Base-by-base conservation (phyloP, 2,113 vertebrate genomes). In the Paradisaea rubra region DNA sequence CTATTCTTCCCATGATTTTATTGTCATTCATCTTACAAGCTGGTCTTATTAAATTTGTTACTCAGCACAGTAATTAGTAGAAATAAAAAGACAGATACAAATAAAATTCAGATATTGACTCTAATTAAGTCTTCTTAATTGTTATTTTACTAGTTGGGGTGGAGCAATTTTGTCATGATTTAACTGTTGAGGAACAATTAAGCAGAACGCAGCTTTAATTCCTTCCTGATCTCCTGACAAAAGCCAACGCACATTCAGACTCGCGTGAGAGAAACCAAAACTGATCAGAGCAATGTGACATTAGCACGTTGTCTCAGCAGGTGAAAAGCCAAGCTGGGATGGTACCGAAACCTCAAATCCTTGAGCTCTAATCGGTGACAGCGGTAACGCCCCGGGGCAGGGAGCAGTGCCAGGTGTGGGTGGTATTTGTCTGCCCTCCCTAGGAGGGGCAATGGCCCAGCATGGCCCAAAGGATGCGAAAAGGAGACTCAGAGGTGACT, bases 71-170 rank as follows among this genome's bases (percentile, higher is more conserved):
- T 33, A 87, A 91, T 82, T 81, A 85, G 44, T 5, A 71, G n/a
- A 91, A 79, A 81, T 73, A 69, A 63, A 41, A 69, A 53, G 31
- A 71, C 4, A 65, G 11, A 50, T 45, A 70, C 6, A 89, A 89
- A 92, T 59, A 74, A 89, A 74, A 85, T 52, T 16, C 45, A 68
- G 53, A 20, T 84, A 74, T 44, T 74, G 56, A 70, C 44, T 63
- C 73, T 81, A 69, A 91, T 72, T 92, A 93, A 68, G 28, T 60
- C 42, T 49, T 63, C 61, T 42, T 74, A 84, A 69, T 59, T 76
- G 61, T 28, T 63, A 41, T 37, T 93, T 86, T 85, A 92, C 57
- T 89, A 87, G 72, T 20, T 92, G n/a, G n/a, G 41, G 52, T 78
- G 72, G 80, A 91, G 50, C 19, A 44, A 49, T 71, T 92, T 74